Percentiles rank a stretch among this genome's conserved stretches.
phyloP scores from a whole-genome alignment of 2,113 vertebrate genomes.

The Clupea harengus region DNA sequence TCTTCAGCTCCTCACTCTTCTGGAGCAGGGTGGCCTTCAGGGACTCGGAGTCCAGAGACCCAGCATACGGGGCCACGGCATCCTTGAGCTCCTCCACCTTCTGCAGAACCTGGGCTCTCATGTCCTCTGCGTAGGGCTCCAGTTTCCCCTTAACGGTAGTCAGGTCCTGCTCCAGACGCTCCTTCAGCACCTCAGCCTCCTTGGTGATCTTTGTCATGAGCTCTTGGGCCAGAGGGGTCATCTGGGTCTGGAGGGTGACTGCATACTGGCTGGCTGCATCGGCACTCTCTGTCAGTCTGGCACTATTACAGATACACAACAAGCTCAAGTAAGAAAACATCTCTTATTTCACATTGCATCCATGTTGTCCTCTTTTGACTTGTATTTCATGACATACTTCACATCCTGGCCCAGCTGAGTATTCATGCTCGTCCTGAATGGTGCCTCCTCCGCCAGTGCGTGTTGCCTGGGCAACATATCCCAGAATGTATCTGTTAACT shows the following conservation, averaged over 20 bases:
- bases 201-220: constrained; percentile 46
- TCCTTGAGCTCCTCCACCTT: constrained; percentile 74
- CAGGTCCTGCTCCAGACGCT: constrained; percentile 55
- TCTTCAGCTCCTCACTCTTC: constrained; percentile 55
- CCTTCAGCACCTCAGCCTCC: constrained; percentile 55
- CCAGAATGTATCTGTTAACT: constrained; percentile 65
- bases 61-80: constrained; percentile 53
- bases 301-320: constrained; percentile 22
- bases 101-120: constrained; percentile 66
- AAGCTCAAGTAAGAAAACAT: neutral
- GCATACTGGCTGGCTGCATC: constrained; percentile 42
- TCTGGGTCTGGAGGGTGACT: constrained; percentile 36
- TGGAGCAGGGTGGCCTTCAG: constrained; percentile 48
- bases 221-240: constrained; percentile 46
- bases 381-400: neutral
- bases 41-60: constrained; percentile 53
- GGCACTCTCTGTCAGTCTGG: constrained; percentile 37
- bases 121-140: constrained; percentile 57
- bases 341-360: neutral
- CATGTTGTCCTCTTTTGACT: neutral
- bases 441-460: constrained; percentile 55
- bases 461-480: constrained; percentile 60
- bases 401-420: constrained; percentile 46
- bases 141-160: constrained; percentile 23
- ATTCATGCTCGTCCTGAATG: constrained; percentile 50